Base-by-base conservation (phyloP, 2,888 invertebrate genomes). In the Stomorhina lunata region DNA sequence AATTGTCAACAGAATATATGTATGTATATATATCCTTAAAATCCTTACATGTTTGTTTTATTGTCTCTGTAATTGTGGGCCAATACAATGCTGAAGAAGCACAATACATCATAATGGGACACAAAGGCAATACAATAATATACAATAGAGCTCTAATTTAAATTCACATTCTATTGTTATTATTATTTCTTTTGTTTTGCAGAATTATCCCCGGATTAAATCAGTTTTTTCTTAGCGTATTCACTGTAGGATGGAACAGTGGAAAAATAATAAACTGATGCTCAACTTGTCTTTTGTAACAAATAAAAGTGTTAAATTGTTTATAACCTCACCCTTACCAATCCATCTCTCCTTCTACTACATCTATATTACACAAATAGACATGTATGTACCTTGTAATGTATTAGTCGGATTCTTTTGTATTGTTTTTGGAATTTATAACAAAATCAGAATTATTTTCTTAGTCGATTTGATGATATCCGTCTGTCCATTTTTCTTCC, bases 91-190 rank as follows among this genome's bases (percentile, higher is more conserved):
- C 37, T 2, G 15, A 76, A 40, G 50, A 34, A 69, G 50, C 59
- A 79, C 65, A 72, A 79, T 79, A 79, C 66, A 59, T 57, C 57
- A 79, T 59, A 72, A 79, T 72, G 43, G 17, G 50, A 50, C 27
- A 72, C 65, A 72, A 72, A 59, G 25, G 40, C 43, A 65, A 65
- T 69, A 15, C 7, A 37, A 37, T 71, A 57, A 65, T 55, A 72
- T 50, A 79, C 79, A 79, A 79, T 79, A 79, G 79, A 40, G 32
- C 66, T 72, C 79, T 79, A 79, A 79, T 79, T 79, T 79, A 79
- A 66, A 79, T 79, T 79, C 72, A 72, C 72, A 59, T 65, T 40
- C 79, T 79, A 79, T 79, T 79, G 72, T 79, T 71, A 29, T 48
- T 75, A 63, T 69, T 63, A 61, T 37, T 69, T 72, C 72, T 66